Conservation (phyloP, 2,113 vertebrate genomes). For the Microcebus ravelobensis region DNA sequence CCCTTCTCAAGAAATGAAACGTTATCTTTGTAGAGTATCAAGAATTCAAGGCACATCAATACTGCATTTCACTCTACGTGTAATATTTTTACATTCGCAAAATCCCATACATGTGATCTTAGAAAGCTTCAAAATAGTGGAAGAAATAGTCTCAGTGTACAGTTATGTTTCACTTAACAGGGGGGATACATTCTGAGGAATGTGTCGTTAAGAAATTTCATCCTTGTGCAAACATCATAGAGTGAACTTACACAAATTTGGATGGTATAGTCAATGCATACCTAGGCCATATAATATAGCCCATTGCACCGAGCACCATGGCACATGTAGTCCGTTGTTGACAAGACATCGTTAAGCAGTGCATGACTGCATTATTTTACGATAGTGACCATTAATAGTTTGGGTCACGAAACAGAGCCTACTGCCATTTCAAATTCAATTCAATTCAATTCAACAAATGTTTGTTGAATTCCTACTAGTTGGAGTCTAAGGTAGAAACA, state of each 20-base stretch:
- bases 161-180: not conserved
- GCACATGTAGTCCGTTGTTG: not conserved
- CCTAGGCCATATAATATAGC: not conserved
- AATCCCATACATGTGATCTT: slow-evolving; percentile 14
- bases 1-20: slow-evolving; percentile 13
- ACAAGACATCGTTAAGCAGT: not conserved
- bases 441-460: slow-evolving; percentile 24
- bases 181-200: not conserved
- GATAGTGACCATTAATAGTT: not conserved
- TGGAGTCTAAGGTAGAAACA: not conserved
- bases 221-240: not conserved
- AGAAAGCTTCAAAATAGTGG: slow-evolving; percentile 10
- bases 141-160: slow-evolving; percentile 24
- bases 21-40: not conserved
- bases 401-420: not conserved
- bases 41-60: not conserved
- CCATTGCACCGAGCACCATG: not conserved
- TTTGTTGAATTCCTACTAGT: slow-evolving; percentile 14
- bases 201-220: not conserved
- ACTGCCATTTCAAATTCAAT: slow-evolving; percentile 41
- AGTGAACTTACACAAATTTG: not conserved
- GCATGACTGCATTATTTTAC: not conserved
- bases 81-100: slow-evolving; percentile 36
- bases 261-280: not conserved
- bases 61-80: not conserved